phyloP scores from a whole-genome alignment of 2,113 vertebrate species.

The Pseudorectes ferrugineus region DNA sequence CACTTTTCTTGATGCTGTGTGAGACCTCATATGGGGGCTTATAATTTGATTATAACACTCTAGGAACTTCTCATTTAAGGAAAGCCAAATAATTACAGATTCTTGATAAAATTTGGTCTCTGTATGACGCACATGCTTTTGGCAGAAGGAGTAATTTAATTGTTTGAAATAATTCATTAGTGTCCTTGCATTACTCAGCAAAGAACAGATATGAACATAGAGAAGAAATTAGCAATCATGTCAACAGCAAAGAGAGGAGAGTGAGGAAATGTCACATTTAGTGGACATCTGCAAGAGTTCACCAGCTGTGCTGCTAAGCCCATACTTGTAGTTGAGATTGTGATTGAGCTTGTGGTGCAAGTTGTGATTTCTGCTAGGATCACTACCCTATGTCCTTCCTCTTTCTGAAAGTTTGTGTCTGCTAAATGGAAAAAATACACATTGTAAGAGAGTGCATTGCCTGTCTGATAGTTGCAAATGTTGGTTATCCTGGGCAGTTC shows the following conservation, averaged over 20 bases:
- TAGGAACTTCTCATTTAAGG: not conserved
- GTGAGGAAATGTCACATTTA: not conserved
- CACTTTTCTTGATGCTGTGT: not conserved
- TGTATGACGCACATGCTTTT: not conserved
- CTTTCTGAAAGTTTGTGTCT: not conserved
- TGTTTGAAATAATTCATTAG: not conserved
- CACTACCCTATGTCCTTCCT: not conserved
- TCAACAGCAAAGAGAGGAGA: not conserved
- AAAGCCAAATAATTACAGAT: not conserved
- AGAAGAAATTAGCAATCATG: not conserved
- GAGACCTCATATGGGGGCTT: not conserved
- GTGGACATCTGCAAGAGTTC: not conserved
- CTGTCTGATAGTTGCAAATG: not conserved
- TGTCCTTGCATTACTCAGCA: not conserved
- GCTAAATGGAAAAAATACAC: not conserved
- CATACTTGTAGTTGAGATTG: not conserved
- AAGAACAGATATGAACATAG: not conserved
- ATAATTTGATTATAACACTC: not conserved
- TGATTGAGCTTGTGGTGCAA: not conserved
- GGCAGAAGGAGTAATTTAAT: not conserved
- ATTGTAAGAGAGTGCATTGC: not conserved
- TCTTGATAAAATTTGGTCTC: not conserved
- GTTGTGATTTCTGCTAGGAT: not conserved
- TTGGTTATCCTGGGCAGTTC: not conserved
- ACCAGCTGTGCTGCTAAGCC: not conserved